Base-by-base conservation (phyloP, 1,140 invertebrate species). In the Zaprionus tsacasi region DNA sequence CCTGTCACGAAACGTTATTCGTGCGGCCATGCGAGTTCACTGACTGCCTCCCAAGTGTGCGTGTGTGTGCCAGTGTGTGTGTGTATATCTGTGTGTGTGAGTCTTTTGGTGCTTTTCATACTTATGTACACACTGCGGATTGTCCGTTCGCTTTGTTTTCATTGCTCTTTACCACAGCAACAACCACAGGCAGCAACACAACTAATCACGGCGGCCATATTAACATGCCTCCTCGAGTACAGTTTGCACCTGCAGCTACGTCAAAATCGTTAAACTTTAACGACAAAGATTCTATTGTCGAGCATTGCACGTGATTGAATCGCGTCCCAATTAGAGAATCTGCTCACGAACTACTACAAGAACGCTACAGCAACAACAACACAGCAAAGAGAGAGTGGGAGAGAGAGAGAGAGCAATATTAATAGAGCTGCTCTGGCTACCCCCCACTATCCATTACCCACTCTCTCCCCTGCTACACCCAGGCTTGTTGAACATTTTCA, bases 1-100 rank as follows among this genome's bases (percentile, higher is more conserved):
- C 65, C 76, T 78, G 76, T 89, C 85, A 89, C 85, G 85, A 89
- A 89, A 89, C 86, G 85, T 81, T 90, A 90, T 89, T 89, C 85
- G 85, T 89, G 85, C 85, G 85, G 85, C 85, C 85, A 89, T 89
- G 81, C 81, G 85, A 89, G 85, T 89, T 89, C 85, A 89, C 78
- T 85, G 82, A 86, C 82, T 89, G 85, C 86, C 81, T 76, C 83
- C 65, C 80, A 75, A 74, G 68, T 76, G 67, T 17, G 36, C 35
- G 21, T 33, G 35, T 67, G 52, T 73, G 15, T 33, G 40, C 54
- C 35, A 54, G 61, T 54, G 61, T 50, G 25, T 54, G 60, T 77
- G 64, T 70, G 48, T 66, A n/a, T n/a, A n/a, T n/a, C n/a, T n/a
- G n/a, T n/a, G n/a, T n/a, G 48, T 52, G 64, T 54, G 65, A 58